phyloP scores from a whole-genome alignment of 1,140 invertebrate species.

The Lepidurus couesii region DNA sequence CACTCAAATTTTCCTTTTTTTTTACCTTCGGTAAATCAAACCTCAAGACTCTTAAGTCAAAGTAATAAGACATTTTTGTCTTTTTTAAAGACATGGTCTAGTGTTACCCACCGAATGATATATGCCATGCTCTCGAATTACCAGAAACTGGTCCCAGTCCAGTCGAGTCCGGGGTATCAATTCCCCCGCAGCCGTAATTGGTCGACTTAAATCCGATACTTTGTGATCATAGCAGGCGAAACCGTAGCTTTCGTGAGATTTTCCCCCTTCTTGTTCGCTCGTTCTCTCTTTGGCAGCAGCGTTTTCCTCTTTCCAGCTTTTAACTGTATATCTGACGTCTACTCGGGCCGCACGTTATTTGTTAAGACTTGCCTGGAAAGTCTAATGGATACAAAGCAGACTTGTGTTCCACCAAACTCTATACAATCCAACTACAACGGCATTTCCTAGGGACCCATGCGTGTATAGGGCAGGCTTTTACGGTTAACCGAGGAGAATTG shows the following conservation, averaged over 20 bases:
- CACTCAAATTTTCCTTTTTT: too few relatives aligned
- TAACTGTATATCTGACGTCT: not conserved
- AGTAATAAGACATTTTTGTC: too few relatives aligned
- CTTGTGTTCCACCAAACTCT: not conserved
- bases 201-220: not conserved
- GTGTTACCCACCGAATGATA: not conserved
- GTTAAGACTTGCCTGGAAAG: not conserved
- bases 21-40: too few relatives aligned
- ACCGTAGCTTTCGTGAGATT: not conserved
- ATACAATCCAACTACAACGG: not conserved
- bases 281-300: not conserved
- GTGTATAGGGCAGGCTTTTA: conserved; percentile 10
- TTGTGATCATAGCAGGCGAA: not conserved
- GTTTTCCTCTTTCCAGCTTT: not conserved
- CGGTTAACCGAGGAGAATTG: conserved; percentile 18
- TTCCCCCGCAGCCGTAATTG: not conserved
- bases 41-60: too few relatives aligned
- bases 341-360: not conserved
- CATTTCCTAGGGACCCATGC: conserved; percentile 10
- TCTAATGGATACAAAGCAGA: conserved; percentile 19
- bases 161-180: not conserved
- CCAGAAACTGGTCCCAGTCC: too few relatives aligned
- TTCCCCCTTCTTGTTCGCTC: not conserved
- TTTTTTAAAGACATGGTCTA: too few relatives aligned
- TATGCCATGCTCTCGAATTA: not conserved